phyloP scores from a whole-genome alignment of 2,888 invertebrate genomes.

The Mantis religiosa region DNA sequence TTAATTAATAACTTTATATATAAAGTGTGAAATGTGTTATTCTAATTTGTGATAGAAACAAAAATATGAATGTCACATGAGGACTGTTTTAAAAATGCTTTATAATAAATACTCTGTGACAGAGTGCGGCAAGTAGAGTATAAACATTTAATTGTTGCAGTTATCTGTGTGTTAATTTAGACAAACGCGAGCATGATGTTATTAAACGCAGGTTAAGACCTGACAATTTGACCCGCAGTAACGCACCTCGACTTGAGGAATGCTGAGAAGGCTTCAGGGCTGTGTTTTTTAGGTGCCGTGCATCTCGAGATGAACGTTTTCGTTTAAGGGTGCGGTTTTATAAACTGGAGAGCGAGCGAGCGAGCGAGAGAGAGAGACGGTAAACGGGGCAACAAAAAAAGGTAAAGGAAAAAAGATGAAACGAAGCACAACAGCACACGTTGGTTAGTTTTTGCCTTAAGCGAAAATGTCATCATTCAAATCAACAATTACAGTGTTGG shows the following conservation, averaged over 20 bases:
- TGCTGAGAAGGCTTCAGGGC: background rate
- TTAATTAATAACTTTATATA: too few species aligned
- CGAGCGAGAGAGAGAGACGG: too few species aligned
- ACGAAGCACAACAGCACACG: background rate
- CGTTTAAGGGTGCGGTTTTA: conserved; percentile 20
- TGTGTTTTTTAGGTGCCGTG: background rate
- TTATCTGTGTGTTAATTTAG: background rate
- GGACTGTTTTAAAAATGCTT: too few species aligned
- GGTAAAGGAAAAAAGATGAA: background rate
- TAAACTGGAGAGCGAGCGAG: background rate
- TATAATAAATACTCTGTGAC: too few species aligned
- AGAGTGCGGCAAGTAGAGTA: too few species aligned
- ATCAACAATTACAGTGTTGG: conserved; percentile 1
- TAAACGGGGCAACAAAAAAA: background rate
- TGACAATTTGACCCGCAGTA: background rate
- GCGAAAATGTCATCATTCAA: conserved; percentile 12
- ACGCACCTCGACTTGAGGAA: background rate
- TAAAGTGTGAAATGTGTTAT: too few species aligned
- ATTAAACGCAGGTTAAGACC: background rate
- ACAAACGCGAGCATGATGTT: background rate
- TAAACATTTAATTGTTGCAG: too few species aligned
- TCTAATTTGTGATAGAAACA: too few species aligned
- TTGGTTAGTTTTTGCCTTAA: background rate
- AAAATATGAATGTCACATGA: too few species aligned
- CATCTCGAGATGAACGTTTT: background rate